Evolutionary conservation across 2,888 invertebrate species (phyloP).

Genomic region (Busseola fusca): DNA sequence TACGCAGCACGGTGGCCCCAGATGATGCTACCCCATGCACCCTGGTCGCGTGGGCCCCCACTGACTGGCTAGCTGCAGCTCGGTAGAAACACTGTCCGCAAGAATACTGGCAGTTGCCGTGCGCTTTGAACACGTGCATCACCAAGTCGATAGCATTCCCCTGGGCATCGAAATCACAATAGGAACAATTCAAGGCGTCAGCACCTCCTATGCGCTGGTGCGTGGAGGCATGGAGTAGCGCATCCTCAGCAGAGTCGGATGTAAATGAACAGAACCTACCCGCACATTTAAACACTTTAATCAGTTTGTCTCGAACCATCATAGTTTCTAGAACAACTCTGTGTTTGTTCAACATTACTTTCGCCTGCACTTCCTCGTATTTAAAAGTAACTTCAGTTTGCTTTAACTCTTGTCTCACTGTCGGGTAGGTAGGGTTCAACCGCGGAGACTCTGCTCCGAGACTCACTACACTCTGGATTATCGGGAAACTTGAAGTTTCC

Average conservation of each 20-base stretch:
- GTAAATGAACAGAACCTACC: conserved; percentile 83
- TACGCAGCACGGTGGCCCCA: conserved; percentile 65
- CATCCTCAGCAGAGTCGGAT: conserved; percentile 77
- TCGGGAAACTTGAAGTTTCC: conserved; percentile 68
- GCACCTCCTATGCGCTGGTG: conserved; percentile 77
- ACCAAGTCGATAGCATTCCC: conserved; percentile 81
- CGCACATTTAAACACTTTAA: conserved; percentile 83
- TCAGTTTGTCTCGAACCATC: conserved; percentile 82
- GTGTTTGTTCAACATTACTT: conserved; percentile 79
- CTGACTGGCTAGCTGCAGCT: conserved; percentile 89
- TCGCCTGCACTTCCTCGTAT: conserved; percentile 79
- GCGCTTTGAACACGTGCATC: conserved; percentile 90
- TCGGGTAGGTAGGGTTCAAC: conserved; percentile 63
- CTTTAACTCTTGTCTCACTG: conserved; percentile 42
- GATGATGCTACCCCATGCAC: conserved; percentile 69
- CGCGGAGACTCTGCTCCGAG: conserved; percentile 73
- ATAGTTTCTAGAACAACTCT: conserved; percentile 83
- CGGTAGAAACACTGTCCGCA: conserved; percentile 92
- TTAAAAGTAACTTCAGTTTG: conserved; percentile 62
- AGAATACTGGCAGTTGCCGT: conserved; percentile 90
- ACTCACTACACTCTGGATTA: conserved; percentile 89
- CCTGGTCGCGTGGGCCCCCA: conserved; percentile 88
- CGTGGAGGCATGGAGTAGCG: conserved; percentile 79
- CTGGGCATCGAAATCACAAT: conserved; percentile 85
- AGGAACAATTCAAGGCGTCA: conserved; percentile 88